Conservation (phyloP, 2,888 invertebrate species). For the Lissonota sp. region DNA sequence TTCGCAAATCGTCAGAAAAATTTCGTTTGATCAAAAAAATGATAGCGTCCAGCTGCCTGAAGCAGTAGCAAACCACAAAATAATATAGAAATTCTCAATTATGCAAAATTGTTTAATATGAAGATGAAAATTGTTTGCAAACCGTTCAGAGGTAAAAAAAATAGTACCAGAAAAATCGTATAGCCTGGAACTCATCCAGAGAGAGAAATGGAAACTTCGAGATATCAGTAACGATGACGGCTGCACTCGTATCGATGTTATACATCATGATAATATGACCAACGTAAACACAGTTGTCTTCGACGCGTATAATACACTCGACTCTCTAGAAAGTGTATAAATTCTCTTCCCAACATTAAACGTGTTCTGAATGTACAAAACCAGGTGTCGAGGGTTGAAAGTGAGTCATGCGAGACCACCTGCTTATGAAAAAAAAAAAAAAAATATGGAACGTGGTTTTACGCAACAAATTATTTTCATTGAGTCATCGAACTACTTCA, state of each 20-base stretch:
- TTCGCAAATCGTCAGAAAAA: too few relatives aligned
- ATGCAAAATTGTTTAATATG: too few relatives aligned
- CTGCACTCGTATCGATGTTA: neutral
- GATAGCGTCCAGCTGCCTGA: too few relatives aligned
- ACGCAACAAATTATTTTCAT: constrained; percentile 40
- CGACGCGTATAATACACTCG: neutral
- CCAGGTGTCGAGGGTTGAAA: constrained; percentile 61
- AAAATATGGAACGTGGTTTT: constrained; percentile 24
- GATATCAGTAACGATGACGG: constrained; percentile 17
- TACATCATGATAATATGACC: constrained; percentile 5
- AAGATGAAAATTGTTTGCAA: too few relatives aligned
- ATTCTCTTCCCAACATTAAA: constrained; percentile 3
- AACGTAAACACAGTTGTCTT: constrained; percentile 23
- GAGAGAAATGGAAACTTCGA: constrained; percentile 6
- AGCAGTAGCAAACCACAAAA: too few relatives aligned
- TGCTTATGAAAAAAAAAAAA: constrained; percentile 57
- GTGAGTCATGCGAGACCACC: constrained; percentile 62
- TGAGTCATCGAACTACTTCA: constrained; percentile 52
- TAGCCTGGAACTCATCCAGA: neutral
- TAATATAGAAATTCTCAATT: too few relatives aligned
- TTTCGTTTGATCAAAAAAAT: too few relatives aligned
- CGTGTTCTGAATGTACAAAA: constrained; percentile 49
- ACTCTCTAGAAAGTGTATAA: neutral
- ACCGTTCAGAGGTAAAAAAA: too few relatives aligned
- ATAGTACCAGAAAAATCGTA: too few relatives aligned